A percentile compares a stretch with the other conserved stretches of the same genome.
Evolutionary conservation across 2,113 vertebrate genomes (phyloP).

Genomic region (Antigone vipio): DNA sequence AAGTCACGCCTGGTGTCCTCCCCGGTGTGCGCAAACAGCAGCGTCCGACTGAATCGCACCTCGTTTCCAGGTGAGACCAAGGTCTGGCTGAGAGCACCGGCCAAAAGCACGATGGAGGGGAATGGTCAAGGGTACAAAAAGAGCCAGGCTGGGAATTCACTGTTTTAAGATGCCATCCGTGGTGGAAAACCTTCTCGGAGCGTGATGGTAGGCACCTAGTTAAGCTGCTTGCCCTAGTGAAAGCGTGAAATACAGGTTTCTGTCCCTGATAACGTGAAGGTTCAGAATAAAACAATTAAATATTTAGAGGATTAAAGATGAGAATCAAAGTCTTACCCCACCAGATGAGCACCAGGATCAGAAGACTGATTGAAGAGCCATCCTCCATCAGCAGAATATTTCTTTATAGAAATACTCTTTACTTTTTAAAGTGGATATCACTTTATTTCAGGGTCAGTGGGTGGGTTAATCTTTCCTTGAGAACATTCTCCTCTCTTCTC

Average conservation of each 20-base stretch:
- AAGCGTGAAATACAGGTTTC: background rate
- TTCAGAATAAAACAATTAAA: background rate
- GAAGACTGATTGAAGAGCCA: background rate
- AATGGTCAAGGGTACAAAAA: background rate
- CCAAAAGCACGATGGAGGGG: too few relatives aligned
- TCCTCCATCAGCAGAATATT: background rate
- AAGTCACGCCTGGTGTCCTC: background rate
- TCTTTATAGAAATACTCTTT: background rate
- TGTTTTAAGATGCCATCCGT: background rate
- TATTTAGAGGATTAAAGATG: background rate
- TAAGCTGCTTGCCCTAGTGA: background rate
- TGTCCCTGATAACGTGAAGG: background rate
- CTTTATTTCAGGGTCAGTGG: background rate
- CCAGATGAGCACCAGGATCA: background rate
- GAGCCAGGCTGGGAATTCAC: background rate
- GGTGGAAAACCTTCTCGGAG: background rate
- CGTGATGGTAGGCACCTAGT: too few relatives aligned
- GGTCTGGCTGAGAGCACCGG: too few relatives aligned
- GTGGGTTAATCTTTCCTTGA: too few relatives aligned
- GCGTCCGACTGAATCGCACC: background rate
- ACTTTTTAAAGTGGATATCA: background rate
- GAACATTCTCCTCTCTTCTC: background rate
- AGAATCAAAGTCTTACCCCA: background rate
- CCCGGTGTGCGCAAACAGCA: background rate
- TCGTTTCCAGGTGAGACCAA: background rate